phyloP scores from a whole-genome alignment of 1,140 invertebrate species.

The Leptoteleia sp. region DNA sequence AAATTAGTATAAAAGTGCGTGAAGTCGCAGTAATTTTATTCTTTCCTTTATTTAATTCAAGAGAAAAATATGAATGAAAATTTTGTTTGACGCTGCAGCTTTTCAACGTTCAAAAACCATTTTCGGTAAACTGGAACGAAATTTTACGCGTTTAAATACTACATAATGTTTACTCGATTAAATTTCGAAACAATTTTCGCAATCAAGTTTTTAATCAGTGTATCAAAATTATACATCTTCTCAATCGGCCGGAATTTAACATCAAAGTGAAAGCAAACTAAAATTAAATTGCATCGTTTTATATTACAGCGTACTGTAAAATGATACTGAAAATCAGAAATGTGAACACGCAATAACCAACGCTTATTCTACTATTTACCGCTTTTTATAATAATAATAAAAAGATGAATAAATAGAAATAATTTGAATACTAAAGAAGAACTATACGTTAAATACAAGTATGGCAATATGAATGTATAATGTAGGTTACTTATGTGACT shows the following conservation, averaged over 20 bases:
- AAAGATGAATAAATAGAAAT: too few relatives aligned
- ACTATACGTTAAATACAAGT: constrained; percentile 11
- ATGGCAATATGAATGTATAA: constrained; percentile 21
- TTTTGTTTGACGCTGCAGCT: constrained; percentile 1
- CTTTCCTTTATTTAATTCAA: not conserved
- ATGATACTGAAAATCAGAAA: not conserved
- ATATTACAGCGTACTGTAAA: not conserved
- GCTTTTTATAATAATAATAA: too few relatives aligned
- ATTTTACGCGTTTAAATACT: constrained; percentile 11
- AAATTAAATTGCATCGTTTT: constrained; percentile 5
- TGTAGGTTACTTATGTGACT: constrained; percentile 42
- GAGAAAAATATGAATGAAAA: constrained; percentile 13
- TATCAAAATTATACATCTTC: constrained; percentile 11
- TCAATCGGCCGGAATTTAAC: not conserved
- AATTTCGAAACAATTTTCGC: constrained; percentile 9
- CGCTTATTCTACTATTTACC: too few relatives aligned
- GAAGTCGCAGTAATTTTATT: constrained; percentile 23
- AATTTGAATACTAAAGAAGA: constrained; percentile 1
- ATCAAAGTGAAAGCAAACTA: constrained; percentile 13
- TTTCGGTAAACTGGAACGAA: not conserved
- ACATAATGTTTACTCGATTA: not conserved
- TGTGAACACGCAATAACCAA: too few relatives aligned
- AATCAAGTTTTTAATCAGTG: constrained; percentile 2
- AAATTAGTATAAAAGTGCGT: constrained; percentile 36
- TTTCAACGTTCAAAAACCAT: constrained; percentile 14